Evolutionary conservation across 2,113 vertebrate species (phyloP).

Genomic region (Sigmodon hispidus): DNA sequence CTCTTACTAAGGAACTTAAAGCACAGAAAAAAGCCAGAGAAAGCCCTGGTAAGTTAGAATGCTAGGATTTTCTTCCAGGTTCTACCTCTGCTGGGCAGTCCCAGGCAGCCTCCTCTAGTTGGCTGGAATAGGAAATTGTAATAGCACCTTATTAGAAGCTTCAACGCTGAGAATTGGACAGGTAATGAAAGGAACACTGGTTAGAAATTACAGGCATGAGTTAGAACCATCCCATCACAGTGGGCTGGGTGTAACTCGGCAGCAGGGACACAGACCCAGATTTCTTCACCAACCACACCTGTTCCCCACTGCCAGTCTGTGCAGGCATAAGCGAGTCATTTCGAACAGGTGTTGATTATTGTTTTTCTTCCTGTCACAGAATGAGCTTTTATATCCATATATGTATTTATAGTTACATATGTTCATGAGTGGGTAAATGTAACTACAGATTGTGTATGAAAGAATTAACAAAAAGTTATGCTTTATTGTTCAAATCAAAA

Average conservation of each 20-base stretch:
- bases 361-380: not conserved
- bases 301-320: not conserved
- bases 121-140: not conserved
- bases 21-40: not conserved
- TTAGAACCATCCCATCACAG: not conserved
- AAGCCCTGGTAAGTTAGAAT: not conserved
- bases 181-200: not conserved
- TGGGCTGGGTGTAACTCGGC: not conserved
- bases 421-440: not conserved
- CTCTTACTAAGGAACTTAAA: not conserved
- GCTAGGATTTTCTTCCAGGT: not conserved
- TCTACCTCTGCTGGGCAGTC: not conserved
- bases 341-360: not conserved
- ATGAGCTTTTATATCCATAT: not conserved
- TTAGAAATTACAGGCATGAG: not conserved
- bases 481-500: slow-evolving; percentile 23
- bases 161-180: not conserved
- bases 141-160: not conserved
- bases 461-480: not conserved
- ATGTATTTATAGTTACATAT: not conserved
- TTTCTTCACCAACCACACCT: not conserved
- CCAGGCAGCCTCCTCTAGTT: not conserved
- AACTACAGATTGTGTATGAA: not conserved
- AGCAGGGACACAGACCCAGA: not conserved
- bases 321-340: not conserved